phyloP scores from a whole-genome alignment of 2,888 invertebrate species.

The Pseudanteris insignis region DNA sequence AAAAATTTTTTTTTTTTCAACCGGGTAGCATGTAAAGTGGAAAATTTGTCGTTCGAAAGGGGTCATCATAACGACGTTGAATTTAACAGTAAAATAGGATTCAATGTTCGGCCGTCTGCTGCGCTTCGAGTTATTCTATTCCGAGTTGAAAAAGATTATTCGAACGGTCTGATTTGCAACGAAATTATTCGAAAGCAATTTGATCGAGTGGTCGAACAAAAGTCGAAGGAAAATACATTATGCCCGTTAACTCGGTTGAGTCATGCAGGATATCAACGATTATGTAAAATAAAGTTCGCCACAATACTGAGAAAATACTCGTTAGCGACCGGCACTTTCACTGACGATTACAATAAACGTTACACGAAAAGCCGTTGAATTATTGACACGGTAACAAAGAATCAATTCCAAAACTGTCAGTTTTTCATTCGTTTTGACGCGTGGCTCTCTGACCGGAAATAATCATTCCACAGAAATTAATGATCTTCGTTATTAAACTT shows the following conservation, averaged over 20 bases:
- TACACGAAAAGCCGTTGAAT: conserved; percentile 33
- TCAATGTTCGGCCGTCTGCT: too few relatives aligned
- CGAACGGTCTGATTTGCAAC: too few relatives aligned
- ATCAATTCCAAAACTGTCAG: conserved; percentile 8
- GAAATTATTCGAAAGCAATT: conserved; percentile 6
- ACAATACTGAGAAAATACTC: conserved; percentile 63
- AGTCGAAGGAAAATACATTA: conserved; percentile 6
- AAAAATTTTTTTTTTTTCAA: too few relatives aligned
- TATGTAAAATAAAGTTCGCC: conserved; percentile 57
- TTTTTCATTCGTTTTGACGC: conserved; percentile 2
- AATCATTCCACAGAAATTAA: conserved; percentile 2
- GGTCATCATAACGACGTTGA: too few relatives aligned
- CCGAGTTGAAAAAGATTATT: too few relatives aligned
- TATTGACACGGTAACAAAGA: conserved; percentile 23
- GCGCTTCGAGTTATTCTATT: too few relatives aligned
- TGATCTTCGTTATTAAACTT: conserved; percentile 2
- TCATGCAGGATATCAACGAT: conserved; percentile 62
- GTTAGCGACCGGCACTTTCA: conserved; percentile 42
- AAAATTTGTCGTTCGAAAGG: too few relatives aligned
- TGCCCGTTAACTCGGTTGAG: conserved; percentile 44
- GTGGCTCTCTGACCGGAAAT: conserved; percentile 8
- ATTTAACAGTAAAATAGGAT: too few relatives aligned
- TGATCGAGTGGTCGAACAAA: not conserved
- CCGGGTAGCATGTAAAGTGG: too few relatives aligned
- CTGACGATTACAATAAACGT: conserved; percentile 50